These are phyloP conservation scores for Formica aserva DNA, from an alignment of 2,888 invertebrate genomes.

Conservation along the genomic window DNA sequence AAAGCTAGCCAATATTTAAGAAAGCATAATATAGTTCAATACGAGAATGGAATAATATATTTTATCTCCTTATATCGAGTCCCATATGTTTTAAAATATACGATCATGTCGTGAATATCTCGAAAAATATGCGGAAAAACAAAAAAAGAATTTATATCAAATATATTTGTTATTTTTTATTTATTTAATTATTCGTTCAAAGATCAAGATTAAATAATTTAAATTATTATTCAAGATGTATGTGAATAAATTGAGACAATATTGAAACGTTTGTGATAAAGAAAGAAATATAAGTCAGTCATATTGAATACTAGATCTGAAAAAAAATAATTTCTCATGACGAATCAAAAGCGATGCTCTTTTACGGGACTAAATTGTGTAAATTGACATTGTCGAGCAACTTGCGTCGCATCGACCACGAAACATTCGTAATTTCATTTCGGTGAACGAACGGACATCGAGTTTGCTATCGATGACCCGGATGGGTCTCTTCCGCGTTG, in stretches of 20 bases:
- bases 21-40: background rate
- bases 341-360: background rate
- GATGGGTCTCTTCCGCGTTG: conserved; percentile 13
- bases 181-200: background rate
- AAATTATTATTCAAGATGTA: background rate
- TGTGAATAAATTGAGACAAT: background rate
- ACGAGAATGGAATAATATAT: background rate
- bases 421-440: conserved; percentile 51
- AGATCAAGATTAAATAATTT: background rate
- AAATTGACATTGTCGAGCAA: conserved; percentile 31
- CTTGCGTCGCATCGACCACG: conserved; percentile 25
- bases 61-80: background rate
- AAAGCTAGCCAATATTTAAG: conserved; percentile 22
- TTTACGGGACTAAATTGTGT: conserved; percentile 7
- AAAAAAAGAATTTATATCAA: background rate
- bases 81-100: background rate
- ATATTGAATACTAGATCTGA: background rate
- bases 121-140: background rate
- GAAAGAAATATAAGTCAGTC: background rate
- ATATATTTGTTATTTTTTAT: background rate
- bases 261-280: background rate
- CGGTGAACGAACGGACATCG: conserved; percentile 11
- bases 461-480: conserved; percentile 31
- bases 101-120: background rate
- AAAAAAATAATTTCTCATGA: background rate